Base-by-base conservation (phyloP, 2,113 vertebrate species). In the Triplophysa tibetana region DNA sequence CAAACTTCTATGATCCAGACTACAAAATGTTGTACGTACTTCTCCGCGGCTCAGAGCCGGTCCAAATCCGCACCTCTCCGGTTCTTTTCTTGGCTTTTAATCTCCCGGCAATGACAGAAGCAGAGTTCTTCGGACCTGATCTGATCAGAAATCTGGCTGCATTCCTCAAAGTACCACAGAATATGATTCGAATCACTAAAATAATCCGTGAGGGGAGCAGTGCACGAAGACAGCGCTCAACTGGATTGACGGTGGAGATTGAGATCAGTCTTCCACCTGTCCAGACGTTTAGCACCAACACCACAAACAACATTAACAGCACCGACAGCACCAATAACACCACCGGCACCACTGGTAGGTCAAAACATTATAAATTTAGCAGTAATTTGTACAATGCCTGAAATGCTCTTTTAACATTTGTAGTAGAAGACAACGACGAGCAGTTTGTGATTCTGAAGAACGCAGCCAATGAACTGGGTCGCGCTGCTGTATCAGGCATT, bases 161-260 rank as follows among this genome's bases (percentile, higher is more conserved):
- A 0, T 94, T 95, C 87, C 90, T 96, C 65, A 93, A 90, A 45
- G 88, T 96, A 78, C 90, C 95, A 1, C 8, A 85, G 0, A 85
- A 86, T 68, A 96, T 94, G 93, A 95, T 96, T 79, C 91, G 93
- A 1, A 82, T 96, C 88, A 92, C 93, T 70, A 94, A 92, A 10
- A 88, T 94, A 43, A 58, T 92, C 48, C 81, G 82, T 52, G 90
- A 88, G 70, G 72, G 82, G 0, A 87, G 84, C 8, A 45, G 78
- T 0, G 43, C 75, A 0, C 81, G 84, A 0, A 87, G 92, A 29
- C 89, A 86, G 79, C 91, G 95, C 5, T 85, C 91, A 0, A 56
- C 77, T 0, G 91, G 89, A 8, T 43, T 92, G 38, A 83, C 19
- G 0, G 90, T 95, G 62, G 86, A 94, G 80, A 26, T 96, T 61